Base-by-base conservation (phyloP, 2,888 invertebrate species). In the Scaptomyza cyrtandrae region DNA sequence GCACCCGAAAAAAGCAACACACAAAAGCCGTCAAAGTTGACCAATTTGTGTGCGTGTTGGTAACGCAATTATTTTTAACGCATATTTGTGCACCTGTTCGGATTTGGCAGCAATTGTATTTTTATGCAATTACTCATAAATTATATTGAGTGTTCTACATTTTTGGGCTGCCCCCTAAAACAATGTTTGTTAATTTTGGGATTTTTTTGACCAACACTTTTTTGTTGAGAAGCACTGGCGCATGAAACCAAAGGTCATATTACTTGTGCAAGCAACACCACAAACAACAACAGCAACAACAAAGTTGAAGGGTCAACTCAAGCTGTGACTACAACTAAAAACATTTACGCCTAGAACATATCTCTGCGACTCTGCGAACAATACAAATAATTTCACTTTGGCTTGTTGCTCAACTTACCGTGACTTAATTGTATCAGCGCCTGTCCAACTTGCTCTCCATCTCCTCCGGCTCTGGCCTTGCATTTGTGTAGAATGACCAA, bases 381-480 rank as follows among this genome's bases (percentile, higher is more conserved):
- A 62, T 49, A 60, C 57, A 43, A 64, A 65, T 46, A 72, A 72
- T 80, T 86, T 86, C 87, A 70, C 75, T 80, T 27, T 52, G 65
- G 81, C 57, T 67, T 80, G 68, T 62, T 83, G 87, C 78, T 80
- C 81, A 83, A 88, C 91, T 87, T 80, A 91, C 91, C 91, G 81
- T 90, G 90, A 89, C 90, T 91, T 75, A 91, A 90, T 87, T 91
- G 91, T 82, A 91, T 90, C 72, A 91, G 79, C 63, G 91, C 89
- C 79, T 91, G 78, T 53, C 88, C 90, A 76, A 79, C 72, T 72
- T 57, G 63, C 31, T 86, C 84, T 46, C 48, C 46, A 13, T 50
- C 50, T n/a, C 13, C 62, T 57, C 54, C 27, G 10, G 37, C 37
- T 70, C 70, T 54, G 11, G 60, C 70, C 65, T 24, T 14, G 72